Percentiles rank a stretch among this genome's conserved stretches.
phyloP scores from a whole-genome alignment of 2,888 invertebrate genomes.

The Xylota sylvarum region DNA sequence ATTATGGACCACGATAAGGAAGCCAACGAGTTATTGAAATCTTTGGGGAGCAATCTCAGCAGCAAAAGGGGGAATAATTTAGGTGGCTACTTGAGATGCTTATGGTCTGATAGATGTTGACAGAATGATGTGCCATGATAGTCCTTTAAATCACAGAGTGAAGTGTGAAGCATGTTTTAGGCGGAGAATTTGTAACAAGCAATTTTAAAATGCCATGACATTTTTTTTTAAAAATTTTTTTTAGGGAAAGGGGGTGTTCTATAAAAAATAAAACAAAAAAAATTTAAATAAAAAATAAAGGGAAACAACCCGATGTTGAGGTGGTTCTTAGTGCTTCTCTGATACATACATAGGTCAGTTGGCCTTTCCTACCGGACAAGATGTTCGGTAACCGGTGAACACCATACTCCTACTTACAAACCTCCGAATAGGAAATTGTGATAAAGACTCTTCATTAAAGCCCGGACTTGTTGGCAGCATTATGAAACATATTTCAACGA shows the following conservation, averaged over 20 bases:
- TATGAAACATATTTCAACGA: too few species aligned
- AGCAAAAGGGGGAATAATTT: constrained; percentile 44
- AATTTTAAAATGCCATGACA: background rate
- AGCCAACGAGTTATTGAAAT: constrained; percentile 61
- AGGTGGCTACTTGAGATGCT: constrained; percentile 39
- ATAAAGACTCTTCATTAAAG: too few species aligned
- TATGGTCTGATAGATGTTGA: constrained; percentile 39
- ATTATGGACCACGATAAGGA: constrained; percentile 69
- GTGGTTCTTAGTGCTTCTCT: too few species aligned
- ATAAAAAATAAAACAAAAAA: background rate
- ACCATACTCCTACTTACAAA: too few species aligned
- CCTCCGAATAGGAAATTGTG: too few species aligned
- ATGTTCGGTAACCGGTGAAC: too few species aligned
- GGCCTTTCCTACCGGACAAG: too few species aligned
- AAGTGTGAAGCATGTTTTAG: background rate
- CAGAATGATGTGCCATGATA: constrained; percentile 7
- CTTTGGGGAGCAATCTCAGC: constrained; percentile 50
- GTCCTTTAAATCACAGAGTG: constrained; percentile 2
- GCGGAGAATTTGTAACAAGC: background rate
- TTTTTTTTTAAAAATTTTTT: background rate
- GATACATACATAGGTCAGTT: too few species aligned
- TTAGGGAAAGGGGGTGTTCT: background rate
- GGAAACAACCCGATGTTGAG: too few species aligned
- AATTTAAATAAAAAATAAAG: background rate
- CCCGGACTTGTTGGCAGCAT: too few species aligned